These are phyloP conservation scores for Glaucopsyche alexis DNA, from an alignment of 2,888 invertebrate genomes.

Conservation along the genomic window DNA sequence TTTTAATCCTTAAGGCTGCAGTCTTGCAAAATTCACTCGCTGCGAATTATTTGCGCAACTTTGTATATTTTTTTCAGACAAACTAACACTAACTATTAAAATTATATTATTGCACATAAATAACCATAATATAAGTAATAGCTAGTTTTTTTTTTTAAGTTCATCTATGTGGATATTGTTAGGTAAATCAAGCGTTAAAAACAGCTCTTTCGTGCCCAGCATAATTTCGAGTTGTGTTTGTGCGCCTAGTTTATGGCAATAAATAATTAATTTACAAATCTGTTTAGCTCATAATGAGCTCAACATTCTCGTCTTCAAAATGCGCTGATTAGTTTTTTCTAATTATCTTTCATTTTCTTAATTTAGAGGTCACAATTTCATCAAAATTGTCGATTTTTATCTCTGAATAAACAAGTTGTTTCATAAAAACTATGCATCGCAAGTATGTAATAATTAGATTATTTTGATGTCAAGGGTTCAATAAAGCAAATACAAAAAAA, in stretches of 20 bases:
- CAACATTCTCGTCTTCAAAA: too few relatives aligned
- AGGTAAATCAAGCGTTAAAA: constrained; percentile 23
- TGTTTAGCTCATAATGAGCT: too few relatives aligned
- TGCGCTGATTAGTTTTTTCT: too few relatives aligned
- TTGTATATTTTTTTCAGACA: background rate
- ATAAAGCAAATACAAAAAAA: too few relatives aligned
- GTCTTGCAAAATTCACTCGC: constrained; percentile 22
- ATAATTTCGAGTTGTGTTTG: background rate
- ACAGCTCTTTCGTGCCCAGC: constrained; percentile 19
- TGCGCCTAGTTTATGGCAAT: background rate
- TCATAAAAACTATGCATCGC: background rate
- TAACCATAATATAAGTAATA: constrained; percentile 7
- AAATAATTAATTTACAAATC: background rate
- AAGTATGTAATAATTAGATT: too few relatives aligned
- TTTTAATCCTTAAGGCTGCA: constrained; percentile 5
- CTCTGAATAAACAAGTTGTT: background rate
- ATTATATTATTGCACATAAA: background rate
- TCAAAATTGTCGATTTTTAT: background rate
- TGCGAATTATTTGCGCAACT: constrained; percentile 21
- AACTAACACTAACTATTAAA: background rate
- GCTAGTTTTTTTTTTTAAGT: constrained; percentile 9
- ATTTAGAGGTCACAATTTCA: too few relatives aligned
- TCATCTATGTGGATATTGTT: constrained; percentile 4
- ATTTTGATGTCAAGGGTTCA: too few relatives aligned
- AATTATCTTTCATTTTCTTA: too few relatives aligned